phyloP scores from a whole-genome alignment of 1,140 invertebrate genomes.

The Drosophila erecta region DNA sequence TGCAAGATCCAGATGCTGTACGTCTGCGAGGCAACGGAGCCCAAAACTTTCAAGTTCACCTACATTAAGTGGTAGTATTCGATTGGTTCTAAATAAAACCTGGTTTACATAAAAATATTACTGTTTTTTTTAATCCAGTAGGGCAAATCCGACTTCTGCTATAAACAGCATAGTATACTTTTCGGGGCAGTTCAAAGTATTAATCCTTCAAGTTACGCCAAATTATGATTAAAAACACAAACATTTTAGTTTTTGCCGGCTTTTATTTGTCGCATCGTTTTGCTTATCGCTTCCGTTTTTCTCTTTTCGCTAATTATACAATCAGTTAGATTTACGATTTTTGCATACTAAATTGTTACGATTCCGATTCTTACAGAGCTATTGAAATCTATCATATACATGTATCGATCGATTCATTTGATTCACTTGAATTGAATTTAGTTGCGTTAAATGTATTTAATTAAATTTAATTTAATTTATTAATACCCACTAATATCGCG shows the following conservation, averaged over 20 bases:
- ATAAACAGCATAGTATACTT: too few species aligned
- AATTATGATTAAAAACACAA: background rate
- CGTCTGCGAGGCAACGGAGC: slow-evolving; percentile 66
- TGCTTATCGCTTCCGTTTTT: slow-evolving; percentile 52
- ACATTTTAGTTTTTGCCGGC: slow-evolving; percentile 37
- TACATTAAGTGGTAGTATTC: slow-evolving; percentile 64
- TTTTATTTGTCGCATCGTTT: slow-evolving; percentile 57
- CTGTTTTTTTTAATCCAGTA: too few species aligned
- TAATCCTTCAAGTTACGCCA: too few species aligned
- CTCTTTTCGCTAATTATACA: slow-evolving; percentile 42
- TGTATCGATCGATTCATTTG: slow-evolving; percentile 42
- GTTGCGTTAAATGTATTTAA: slow-evolving; percentile 39
- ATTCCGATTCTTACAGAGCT: slow-evolving; percentile 64
- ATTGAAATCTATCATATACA: slow-evolving; percentile 54
- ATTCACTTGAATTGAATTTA: slow-evolving; percentile 36
- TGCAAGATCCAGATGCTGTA: slow-evolving; percentile 73
- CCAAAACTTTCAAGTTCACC: slow-evolving; percentile 72
- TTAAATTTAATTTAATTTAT: slow-evolving; percentile 39
- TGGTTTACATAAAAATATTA: background rate
- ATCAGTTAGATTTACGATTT: slow-evolving; percentile 48
- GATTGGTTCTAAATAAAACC: background rate
- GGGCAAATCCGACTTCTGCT: too few species aligned
- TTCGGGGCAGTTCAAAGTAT: too few species aligned
- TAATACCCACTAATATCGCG: slow-evolving; percentile 50
- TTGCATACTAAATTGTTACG: slow-evolving; percentile 64